Evolutionary conservation across 2,888 invertebrate species (phyloP).

Genomic region (Chrysomela aeneicollis): DNA sequence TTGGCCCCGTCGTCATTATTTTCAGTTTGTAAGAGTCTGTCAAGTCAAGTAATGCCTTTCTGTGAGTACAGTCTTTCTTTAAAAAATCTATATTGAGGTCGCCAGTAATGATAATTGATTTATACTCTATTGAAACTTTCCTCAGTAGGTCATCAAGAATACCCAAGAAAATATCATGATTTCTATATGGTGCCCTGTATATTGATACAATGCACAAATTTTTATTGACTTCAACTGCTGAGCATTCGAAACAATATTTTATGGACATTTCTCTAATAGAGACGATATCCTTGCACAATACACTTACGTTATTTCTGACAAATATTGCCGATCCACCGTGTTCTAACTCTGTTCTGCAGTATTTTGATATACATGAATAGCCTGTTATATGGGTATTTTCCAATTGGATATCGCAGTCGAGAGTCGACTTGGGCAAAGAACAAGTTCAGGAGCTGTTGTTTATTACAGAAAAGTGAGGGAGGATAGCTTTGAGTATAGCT

Average conservation of each 20-base stretch:
- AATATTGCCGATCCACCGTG: constrained; percentile 11
- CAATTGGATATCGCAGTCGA: no score
- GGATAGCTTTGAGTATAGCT: no score
- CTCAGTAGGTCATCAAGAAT: not conserved
- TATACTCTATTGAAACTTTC: not conserved
- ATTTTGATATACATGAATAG: not conserved
- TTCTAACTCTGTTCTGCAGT: not conserved
- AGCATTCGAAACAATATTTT: not conserved
- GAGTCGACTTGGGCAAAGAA: no score
- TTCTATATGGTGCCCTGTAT: not conserved
- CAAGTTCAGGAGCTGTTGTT: no score
- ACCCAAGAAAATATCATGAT: not conserved
- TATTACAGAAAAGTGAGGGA: no score
- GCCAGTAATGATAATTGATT: not conserved
- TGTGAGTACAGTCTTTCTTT: not conserved
- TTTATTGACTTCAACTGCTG: not conserved
- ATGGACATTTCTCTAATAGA: not conserved
- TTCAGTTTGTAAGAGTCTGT: not conserved
- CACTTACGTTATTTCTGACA: no score
- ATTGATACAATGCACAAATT: not conserved
- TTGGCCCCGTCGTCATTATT: not conserved
- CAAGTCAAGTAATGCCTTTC: not conserved
- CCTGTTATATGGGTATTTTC: constrained; percentile 1
- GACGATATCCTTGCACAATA: not conserved
- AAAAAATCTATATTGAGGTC: not conserved